Evolutionary conservation across 2,888 invertebrate genomes (phyloP), one percentile per base, ranked within the genome.

Genomic region (Argyresthia goedartella): DNA sequence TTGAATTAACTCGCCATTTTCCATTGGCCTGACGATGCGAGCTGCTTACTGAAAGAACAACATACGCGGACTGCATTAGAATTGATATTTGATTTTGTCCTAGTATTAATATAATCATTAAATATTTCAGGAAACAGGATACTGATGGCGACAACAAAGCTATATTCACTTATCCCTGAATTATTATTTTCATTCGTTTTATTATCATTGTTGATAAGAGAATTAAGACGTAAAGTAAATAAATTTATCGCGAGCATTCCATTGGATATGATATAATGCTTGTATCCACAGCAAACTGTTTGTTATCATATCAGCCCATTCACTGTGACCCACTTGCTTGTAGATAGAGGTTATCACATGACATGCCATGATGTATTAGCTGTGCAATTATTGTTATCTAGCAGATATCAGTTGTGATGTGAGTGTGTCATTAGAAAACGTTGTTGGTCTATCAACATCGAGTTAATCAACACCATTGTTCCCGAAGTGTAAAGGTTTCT

Each of bases 21-120:
- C 75, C 78, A 76, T 75, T 77, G 77, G 75, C 72, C 68, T 67
- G 54, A 76, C 73, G 62, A 72, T 69, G 73, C 77, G 69, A 60
- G 60, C 71, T 75, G 85, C 81, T 81, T 85, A 79, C 75, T 75
- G 82, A 85, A 48, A 65, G 65, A n/a, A 60, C 61, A 62, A 60
- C 67, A 69, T 75, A 9, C 16, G 41, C 49, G 49, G 16, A 25
- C 41, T 75, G 76, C 76, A 79, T 81, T 67, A 68, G 71, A 76
- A 79, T 76, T 67, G 71, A 75, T 34, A 33, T n/a, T 4, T 11
- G 2, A 11, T n/a, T 47, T 33, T 11, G 25, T 25, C 25, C 25
- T 25, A 2, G 2, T 4, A 25, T 25, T 25, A 25, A 25, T 6
- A 25, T 25, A 25, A 6, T 4, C 25, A 25, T 25, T 25, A 25